Conservation (phyloP, 1,140 invertebrate genomes). For the Saccostrea echinata region DNA sequence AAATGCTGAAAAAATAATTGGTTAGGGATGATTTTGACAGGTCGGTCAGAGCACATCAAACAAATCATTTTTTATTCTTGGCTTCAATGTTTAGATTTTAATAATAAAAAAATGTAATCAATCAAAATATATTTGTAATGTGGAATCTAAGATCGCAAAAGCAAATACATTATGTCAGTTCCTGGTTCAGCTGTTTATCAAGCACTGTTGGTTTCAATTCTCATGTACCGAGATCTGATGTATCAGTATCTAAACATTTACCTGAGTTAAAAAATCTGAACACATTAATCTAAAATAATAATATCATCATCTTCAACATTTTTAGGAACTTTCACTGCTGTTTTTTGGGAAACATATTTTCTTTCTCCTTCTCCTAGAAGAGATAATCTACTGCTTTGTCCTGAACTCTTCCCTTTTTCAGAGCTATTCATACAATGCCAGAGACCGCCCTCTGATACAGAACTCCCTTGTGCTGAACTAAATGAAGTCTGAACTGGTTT, state of each 20-base stretch:
- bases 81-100: too few species aligned
- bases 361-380: not conserved
- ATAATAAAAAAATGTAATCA: too few species aligned
- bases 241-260: not conserved
- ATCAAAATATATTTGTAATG: too few species aligned
- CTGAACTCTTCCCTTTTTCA: not conserved
- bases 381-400: not conserved
- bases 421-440: not conserved
- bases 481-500: not conserved
- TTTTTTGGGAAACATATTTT: not conserved
- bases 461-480: not conserved
- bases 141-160: too few species aligned
- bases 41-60: too few species aligned
- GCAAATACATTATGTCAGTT: too few species aligned
- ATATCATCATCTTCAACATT: constrained; percentile 5
- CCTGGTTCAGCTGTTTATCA: too few species aligned
- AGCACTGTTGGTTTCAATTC: too few species aligned
- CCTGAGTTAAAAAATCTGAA: not conserved
- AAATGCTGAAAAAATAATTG: too few species aligned
- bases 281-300: not conserved
- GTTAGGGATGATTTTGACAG: too few species aligned
- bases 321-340: not conserved
- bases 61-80: too few species aligned
- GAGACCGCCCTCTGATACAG: not conserved
- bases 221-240: too few species aligned